A percentile compares a stretch with the other conserved stretches of the same genome.
Evolutionary conservation across 1,140 invertebrate genomes (phyloP).

Genomic region (Capitella teleta): DNA sequence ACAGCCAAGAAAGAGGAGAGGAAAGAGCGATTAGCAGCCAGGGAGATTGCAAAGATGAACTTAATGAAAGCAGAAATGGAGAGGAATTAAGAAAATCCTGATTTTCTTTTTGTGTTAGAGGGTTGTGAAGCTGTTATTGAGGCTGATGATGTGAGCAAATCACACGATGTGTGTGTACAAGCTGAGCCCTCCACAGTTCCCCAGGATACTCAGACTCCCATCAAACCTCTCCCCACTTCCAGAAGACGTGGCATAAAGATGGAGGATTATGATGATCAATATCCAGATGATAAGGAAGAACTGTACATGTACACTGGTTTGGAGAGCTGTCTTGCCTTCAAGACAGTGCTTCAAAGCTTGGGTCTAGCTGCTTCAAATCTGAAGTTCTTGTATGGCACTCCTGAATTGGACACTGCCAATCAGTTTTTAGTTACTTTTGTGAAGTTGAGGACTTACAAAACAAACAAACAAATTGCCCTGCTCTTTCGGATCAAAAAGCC

Average conservation of each 20-base stretch:
- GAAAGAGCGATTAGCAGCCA: too few relatives aligned
- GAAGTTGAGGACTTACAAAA: slow-evolving; percentile 12
- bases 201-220: background rate
- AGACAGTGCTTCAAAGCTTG: background rate
- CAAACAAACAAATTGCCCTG: slow-evolving; percentile 19
- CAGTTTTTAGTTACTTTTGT: background rate
- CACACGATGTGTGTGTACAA: background rate
- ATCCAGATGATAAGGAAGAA: background rate
- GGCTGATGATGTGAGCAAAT: background rate
- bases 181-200: background rate
- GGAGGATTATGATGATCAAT: background rate
- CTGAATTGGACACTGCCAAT: background rate
- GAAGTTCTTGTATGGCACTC: background rate
- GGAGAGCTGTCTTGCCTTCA: background rate
- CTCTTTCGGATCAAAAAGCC: slow-evolving; percentile 3
- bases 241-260: background rate
- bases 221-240: background rate
- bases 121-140: background rate
- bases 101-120: too few relatives aligned
- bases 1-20: too few relatives aligned
- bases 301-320: background rate
- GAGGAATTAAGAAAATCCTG: too few relatives aligned
- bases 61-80: too few relatives aligned
- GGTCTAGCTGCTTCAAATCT: background rate
- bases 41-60: too few relatives aligned